Base-by-base conservation (phyloP, 2,113 vertebrate species). In the Galbula dea region DNA sequence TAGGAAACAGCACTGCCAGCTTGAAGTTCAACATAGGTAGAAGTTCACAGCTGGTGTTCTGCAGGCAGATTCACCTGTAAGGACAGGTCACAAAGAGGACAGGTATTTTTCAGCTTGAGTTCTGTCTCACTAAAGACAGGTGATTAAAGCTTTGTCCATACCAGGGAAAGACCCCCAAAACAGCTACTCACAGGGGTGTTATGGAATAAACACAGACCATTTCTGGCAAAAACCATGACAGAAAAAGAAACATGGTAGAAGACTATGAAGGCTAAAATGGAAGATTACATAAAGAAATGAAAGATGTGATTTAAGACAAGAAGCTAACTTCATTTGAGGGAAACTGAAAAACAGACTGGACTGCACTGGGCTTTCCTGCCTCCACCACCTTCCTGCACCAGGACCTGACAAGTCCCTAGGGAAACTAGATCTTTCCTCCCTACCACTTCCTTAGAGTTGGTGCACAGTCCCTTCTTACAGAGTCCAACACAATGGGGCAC, bases 391-490 rank as follows among this genome's bases (percentile, higher is more conserved):
- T 57, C 27, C 49, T 32, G 10, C 29, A 72, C 5, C 32, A 76
- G 22, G 51, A 54, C 22, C 18, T 9, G 16, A 29, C 26, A 59
- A 23, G 26, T 37, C n/a, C 27, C 22, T 69, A 0, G 0, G 23
- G 34, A 87, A 87, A 86, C 3, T 16, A 30, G 17, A 79, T 45
- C 24, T 39, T 43, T n/a, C 41, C 5, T 6, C 32, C 45, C 21
- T 52, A 46, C 48, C 11, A 29, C 29, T 79, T 63, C 19, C 43
- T 37, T 74, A 62, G 26, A 37, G 15, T 8, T 52, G n/a, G 49
- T 1, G 0, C 23, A 26, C 0, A 86, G 29, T 22, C 26, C 18
- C 37, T 62, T 82, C n/a, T 51, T 52, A 63, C 0, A 1, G 16
- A 11, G 54, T 45, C 48, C 77, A 68, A 17, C 37, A 52, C 0